Evolutionary conservation across 2,888 invertebrate species (phyloP).

Genomic region (Eurytoma adleriae): DNA sequence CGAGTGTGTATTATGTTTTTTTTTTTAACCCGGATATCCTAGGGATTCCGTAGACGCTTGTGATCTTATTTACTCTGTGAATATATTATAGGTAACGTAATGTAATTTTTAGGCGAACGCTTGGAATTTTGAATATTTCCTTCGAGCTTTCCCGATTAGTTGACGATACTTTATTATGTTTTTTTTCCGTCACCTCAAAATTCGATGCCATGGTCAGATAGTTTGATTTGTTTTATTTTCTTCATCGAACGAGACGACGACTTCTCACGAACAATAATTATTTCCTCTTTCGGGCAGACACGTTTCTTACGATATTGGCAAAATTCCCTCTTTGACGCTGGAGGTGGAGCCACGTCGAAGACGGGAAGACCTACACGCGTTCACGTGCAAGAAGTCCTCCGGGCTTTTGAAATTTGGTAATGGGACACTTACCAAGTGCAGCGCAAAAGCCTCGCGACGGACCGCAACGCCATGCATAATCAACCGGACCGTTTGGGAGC

Average conservation of each 20-base stretch:
- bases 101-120: slow-evolving; percentile 65
- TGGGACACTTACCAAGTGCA: slow-evolving; percentile 68
- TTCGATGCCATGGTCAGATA: slow-evolving; percentile 71
- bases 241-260: background rate
- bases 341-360: slow-evolving; percentile 52
- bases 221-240: slow-evolving; percentile 27
- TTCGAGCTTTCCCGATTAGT: slow-evolving; percentile 68
- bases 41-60: slow-evolving; percentile 71
- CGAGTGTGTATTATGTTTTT: slow-evolving; percentile 67
- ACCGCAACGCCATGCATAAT: slow-evolving; percentile 42
- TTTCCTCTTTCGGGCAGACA: slow-evolving; percentile 8
- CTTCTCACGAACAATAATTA: background rate
- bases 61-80: slow-evolving; percentile 73
- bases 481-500: background rate
- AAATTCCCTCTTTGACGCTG: slow-evolving; percentile 48
- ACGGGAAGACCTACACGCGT: slow-evolving; percentile 56
- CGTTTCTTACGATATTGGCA: slow-evolving; percentile 2
- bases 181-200: slow-evolving; percentile 61
- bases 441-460: slow-evolving; percentile 69
- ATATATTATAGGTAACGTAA: slow-evolving; percentile 60
- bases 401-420: slow-evolving; percentile 71
- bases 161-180: background rate
- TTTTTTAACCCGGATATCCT: slow-evolving; percentile 66
- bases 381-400: slow-evolving; percentile 64
- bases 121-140: slow-evolving; percentile 62